Evolutionary conservation across 2,888 invertebrate genomes (phyloP).

Genomic region (Hybos culiciformis): DNA sequence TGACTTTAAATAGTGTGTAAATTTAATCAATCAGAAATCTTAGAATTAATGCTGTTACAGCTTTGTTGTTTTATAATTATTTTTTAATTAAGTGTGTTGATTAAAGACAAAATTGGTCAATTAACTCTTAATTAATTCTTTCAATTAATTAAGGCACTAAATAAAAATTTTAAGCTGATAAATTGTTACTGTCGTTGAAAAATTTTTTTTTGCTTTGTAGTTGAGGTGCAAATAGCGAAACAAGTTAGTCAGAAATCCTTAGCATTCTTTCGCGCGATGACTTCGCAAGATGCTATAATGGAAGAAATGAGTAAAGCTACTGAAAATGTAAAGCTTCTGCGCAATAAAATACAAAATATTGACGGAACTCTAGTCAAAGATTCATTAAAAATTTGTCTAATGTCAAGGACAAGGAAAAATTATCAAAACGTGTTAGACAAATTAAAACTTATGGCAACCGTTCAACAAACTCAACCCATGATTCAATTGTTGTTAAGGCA

Average conservation of each 20-base stretch:
- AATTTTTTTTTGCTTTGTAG: too few species aligned
- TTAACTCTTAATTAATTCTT: too few species aligned
- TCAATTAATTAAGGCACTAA: too few species aligned
- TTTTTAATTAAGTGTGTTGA: too few species aligned
- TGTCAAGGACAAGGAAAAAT: slow-evolving; percentile 52
- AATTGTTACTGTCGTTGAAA: too few species aligned
- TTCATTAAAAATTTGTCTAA: slow-evolving; percentile 62
- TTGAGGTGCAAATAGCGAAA: slow-evolving; percentile 83
- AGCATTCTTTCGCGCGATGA: slow-evolving; percentile 96
- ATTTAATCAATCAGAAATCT: too few species aligned
- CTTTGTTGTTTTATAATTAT: too few species aligned
- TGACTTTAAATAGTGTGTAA: too few species aligned
- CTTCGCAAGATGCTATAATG: slow-evolving; percentile 94
- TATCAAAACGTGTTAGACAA: slow-evolving; percentile 53
- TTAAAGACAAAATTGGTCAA: too few species aligned
- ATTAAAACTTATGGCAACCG: slow-evolving; percentile 83
- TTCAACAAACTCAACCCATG: slow-evolving; percentile 95
- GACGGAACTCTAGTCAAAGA: slow-evolving; percentile 67
- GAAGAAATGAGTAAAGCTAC: slow-evolving; percentile 81
- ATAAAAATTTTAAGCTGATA: too few species aligned
- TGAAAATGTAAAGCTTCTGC: slow-evolving; percentile 55
- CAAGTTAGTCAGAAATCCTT: slow-evolving; percentile 87
- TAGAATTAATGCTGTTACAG: too few species aligned
- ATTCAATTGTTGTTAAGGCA: slow-evolving; percentile 88
- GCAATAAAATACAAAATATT: slow-evolving; percentile 61